These are phyloP conservation scores for Lota lota DNA, from an alignment of 2,113 vertebrate genomes.

Conservation along the genomic window DNA sequence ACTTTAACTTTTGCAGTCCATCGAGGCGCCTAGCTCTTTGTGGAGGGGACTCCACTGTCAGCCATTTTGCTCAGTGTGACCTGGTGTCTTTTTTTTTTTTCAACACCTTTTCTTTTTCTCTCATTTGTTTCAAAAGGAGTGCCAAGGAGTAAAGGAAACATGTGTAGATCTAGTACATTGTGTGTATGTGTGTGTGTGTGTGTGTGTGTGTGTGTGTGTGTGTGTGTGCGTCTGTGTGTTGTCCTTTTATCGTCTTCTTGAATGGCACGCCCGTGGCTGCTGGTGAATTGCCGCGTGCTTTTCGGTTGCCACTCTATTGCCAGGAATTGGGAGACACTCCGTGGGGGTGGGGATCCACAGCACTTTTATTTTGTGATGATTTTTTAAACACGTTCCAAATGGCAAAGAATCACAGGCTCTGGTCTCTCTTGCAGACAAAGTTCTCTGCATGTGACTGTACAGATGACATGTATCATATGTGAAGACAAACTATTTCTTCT, in stretches of 20 bases:
- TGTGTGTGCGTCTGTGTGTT: slow-evolving; percentile 20
- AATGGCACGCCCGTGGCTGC: slow-evolving; percentile 57
- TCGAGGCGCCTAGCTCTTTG: slow-evolving; percentile 60
- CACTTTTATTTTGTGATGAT: slow-evolving; percentile 50
- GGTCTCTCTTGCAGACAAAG: slow-evolving; percentile 62
- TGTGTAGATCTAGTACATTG: slow-evolving; percentile 59
- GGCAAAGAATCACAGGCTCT: slow-evolving; percentile 61
- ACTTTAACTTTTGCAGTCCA: slow-evolving; percentile 11
- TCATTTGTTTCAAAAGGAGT: slow-evolving; percentile 50
- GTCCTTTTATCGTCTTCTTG: slow-evolving; percentile 50
- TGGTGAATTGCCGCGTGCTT: slow-evolving; percentile 53
- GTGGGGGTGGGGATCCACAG: slow-evolving; percentile 45
- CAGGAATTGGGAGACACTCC: slow-evolving; percentile 53
- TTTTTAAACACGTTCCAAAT: slow-evolving; percentile 45
- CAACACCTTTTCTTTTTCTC: slow-evolving; percentile 33
- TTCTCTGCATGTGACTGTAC: slow-evolving; percentile 74
- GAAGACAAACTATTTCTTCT: slow-evolving; percentile 80
- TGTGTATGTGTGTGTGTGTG: slow-evolving; percentile 42
- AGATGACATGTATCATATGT: slow-evolving; percentile 84
- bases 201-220: slow-evolving; percentile 35
- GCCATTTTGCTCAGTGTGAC: slow-evolving; percentile 63
- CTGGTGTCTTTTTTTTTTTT: slow-evolving; percentile 36
- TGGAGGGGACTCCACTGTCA: slow-evolving; percentile 64
- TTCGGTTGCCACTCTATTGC: slow-evolving; percentile 44
- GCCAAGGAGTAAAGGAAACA: slow-evolving; percentile 69